A percentile compares a stretch with the other conserved stretches of the same genome.
Conservation (phyloP, 2,797 vertebrate species). For the Pseudochaenichthys georgianus region DNA sequence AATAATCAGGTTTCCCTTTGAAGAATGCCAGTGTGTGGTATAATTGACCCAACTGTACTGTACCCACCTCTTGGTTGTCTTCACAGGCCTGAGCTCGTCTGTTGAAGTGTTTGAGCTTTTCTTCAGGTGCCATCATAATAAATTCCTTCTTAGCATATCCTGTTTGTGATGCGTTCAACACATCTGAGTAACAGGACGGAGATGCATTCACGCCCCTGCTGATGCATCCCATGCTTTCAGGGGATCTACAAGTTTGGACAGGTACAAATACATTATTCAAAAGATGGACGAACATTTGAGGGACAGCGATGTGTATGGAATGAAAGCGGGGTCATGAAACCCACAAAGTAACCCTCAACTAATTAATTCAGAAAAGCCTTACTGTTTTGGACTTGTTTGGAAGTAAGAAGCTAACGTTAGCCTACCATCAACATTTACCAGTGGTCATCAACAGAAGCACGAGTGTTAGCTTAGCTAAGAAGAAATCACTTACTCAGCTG, state of each 20-base stretch:
- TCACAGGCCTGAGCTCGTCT: constrained; percentile 64
- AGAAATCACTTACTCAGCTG: constrained; percentile 42
- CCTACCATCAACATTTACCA: not conserved
- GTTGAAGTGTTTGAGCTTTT: constrained; percentile 79
- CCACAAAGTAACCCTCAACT: not conserved
- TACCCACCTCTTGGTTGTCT: constrained; percentile 72
- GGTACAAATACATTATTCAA: not conserved
- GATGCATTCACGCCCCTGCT: constrained; percentile 27
- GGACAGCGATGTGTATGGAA: not conserved
- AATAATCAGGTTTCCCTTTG: not conserved
- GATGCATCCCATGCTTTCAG: constrained; percentile 39
- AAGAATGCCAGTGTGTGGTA: not conserved
- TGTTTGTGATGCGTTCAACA: constrained; percentile 39
- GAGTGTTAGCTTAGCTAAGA: not conserved
- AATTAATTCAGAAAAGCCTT: no score
- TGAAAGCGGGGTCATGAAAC: not conserved
- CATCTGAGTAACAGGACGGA: constrained; percentile 38
- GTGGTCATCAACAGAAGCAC: not conserved
- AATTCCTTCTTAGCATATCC: constrained; percentile 36
- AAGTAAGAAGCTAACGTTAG: no score
- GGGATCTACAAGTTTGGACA: constrained; percentile 31
- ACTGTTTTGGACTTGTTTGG: not conserved
- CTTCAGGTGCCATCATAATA: constrained; percentile 74
- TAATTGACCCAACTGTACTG: no score
- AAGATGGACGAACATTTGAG: not conserved